These are phyloP conservation scores for Acridotheres tristis DNA, from an alignment of 2,797 vertebrate species.

Conservation along the genomic window DNA sequence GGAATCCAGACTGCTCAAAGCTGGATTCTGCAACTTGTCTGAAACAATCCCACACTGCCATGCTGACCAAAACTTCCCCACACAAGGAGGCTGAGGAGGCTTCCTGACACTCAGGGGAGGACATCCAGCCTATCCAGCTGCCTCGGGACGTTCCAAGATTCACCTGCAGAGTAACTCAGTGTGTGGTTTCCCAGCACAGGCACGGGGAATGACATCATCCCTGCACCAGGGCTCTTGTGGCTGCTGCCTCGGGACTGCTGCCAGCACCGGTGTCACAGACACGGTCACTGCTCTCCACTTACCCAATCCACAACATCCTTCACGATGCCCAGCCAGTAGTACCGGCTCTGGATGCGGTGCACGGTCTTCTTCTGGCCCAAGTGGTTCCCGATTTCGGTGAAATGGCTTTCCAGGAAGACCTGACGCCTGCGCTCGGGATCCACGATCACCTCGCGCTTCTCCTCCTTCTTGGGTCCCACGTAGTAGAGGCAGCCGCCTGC, in stretches of 20 bases:
- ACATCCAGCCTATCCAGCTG: not conserved
- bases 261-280: not conserved
- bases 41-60: not conserved
- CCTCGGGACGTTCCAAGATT: not conserved
- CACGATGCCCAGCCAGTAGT: slow-evolving; percentile 93
- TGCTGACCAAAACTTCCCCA: not conserved
- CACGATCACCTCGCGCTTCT: slow-evolving; percentile 90
- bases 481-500: slow-evolving; percentile 87
- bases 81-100: not conserved
- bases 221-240: not conserved
- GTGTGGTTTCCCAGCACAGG: not conserved
- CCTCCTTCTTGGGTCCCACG: slow-evolving; percentile 88
- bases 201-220: not conserved
- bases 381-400: slow-evolving; percentile 87
- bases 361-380: slow-evolving; percentile 93
- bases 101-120: not conserved
- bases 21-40: not conserved
- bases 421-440: slow-evolving; percentile 84
- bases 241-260: not conserved
- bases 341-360: slow-evolving; percentile 89
- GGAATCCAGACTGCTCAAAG: not conserved
- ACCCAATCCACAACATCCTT: slow-evolving; percentile 95
- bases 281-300: not conserved
- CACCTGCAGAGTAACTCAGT: not conserved
- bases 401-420: slow-evolving; percentile 90